Conservation (phyloP, 2,113 vertebrate genomes). For the Trinectes maculatus region DNA sequence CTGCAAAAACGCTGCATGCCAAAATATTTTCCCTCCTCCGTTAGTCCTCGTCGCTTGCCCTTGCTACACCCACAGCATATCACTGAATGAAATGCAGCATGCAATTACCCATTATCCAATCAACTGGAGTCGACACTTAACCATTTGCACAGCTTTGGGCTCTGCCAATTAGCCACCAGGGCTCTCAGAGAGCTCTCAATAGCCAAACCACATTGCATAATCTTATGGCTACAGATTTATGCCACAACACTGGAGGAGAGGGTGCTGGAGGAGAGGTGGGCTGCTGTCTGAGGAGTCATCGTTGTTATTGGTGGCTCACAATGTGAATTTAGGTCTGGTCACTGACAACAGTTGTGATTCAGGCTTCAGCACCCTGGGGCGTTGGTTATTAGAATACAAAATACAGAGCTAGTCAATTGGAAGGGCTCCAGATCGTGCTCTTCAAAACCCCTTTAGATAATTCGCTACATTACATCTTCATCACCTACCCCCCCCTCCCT, state of each 20-base stretch:
- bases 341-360: constrained; percentile 51
- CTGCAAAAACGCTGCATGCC: constrained; percentile 40
- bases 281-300: constrained; percentile 47
- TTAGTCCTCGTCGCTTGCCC: constrained; percentile 39
- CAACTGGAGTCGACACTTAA: constrained; percentile 70
- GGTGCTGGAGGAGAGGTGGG: constrained; percentile 27
- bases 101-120: constrained; percentile 79
- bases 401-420: constrained; percentile 79
- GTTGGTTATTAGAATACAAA: constrained; percentile 73
- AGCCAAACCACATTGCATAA: constrained; percentile 52
- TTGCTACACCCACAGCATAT: constrained; percentile 48
- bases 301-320: constrained; percentile 26
- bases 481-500: constrained; percentile 7
- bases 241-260: constrained; percentile 30
- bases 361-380: constrained; percentile 50
- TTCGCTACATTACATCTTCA: constrained; percentile 53
- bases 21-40: constrained; percentile 53
- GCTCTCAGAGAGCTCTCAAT: constrained; percentile 56
- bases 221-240: constrained; percentile 38
- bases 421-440: constrained; percentile 80
- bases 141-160: constrained; percentile 60
- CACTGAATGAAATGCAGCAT: constrained; percentile 68
- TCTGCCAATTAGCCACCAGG: constrained; percentile 67
- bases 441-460: constrained; percentile 79
- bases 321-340: constrained; percentile 42